Conservation (phyloP, 2,113 vertebrate genomes). For the Montifringilla adamsi region DNA sequence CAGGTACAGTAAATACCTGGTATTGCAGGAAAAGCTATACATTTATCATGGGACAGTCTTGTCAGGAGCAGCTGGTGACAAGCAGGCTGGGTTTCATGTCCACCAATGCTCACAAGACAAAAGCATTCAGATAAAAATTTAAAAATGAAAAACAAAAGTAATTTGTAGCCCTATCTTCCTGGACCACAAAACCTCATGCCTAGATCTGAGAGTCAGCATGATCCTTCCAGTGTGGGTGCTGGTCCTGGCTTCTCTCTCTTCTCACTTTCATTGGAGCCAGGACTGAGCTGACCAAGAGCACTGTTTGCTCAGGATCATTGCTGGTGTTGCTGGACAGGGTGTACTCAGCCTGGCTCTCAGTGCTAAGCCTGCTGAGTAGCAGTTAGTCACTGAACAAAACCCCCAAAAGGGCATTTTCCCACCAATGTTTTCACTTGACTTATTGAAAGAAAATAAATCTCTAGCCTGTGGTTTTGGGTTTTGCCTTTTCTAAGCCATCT, state of each 20-base stretch:
- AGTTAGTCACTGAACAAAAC: conserved; percentile 19
- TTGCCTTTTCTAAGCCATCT: not conserved
- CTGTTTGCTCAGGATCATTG: not conserved
- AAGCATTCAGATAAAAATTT: not conserved
- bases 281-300: not conserved
- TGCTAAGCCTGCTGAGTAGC: not conserved
- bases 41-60: not conserved
- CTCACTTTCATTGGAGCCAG: not conserved
- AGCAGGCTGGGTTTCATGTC: not conserved
- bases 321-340: not conserved
- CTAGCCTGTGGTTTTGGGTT: not conserved
- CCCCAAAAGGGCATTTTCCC: not conserved
- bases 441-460: conserved; percentile 33
- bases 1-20: not conserved
- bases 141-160: not conserved
- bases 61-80: not conserved
- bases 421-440: not conserved
- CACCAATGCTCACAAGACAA: not conserved
- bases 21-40: not conserved
- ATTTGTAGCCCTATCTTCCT: not conserved
- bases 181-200: not conserved
- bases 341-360: not conserved
- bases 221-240: not conserved
- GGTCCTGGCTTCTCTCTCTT: not conserved
- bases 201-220: not conserved